Base-by-base conservation (phyloP, 2,888 invertebrate species). In the Dicroscelio sp. region DNA sequence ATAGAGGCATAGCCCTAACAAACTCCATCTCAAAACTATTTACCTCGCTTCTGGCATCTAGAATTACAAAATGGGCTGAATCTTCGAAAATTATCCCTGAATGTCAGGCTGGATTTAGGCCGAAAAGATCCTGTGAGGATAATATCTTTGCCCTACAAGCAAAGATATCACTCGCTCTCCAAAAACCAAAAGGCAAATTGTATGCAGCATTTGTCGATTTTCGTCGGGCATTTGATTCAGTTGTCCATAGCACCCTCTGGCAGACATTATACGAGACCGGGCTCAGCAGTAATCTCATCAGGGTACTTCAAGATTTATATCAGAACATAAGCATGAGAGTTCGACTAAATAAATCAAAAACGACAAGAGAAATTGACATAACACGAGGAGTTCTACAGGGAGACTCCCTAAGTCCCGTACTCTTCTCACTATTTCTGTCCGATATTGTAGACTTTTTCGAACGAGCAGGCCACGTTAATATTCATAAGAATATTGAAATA, bases 1-100 rank as follows among this genome's bases (percentile, higher is more conserved):
- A 94, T 60, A 63, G 94, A 27, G 93, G 93, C 5, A 94, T 94
- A 17, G 86, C 93, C 12, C 79, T 94, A 1, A 55, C 90, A 1
- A 93, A 93, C 23, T 76, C 82, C 17, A 30, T 80, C 2, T 48
- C 90, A n/a, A 94, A 94, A 80, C 30, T 94, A 14, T 93, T 90
- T 52, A 93, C 94, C 2, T 14, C 12, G 8, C 4, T 52, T 4
- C 8, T 52, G 4, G 52, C 52, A 5, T 5, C 6, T 10, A 67
- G 82, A 33, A 43, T 82, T 17, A n/a, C 8, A 8, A 12, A 6
- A 6, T 82, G 67, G 82, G 27, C 31, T 20, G 82, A 82, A 17
- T 35, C 6, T 14, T 27, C 17, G 30, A 3, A 35, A 38, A 25
- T 76, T 3, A 10, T 76, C 5, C 60, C 76, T 1, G 60, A 76